phyloP scores from a whole-genome alignment of 2,113 vertebrate species.

The Puntigrus tetrazona region DNA sequence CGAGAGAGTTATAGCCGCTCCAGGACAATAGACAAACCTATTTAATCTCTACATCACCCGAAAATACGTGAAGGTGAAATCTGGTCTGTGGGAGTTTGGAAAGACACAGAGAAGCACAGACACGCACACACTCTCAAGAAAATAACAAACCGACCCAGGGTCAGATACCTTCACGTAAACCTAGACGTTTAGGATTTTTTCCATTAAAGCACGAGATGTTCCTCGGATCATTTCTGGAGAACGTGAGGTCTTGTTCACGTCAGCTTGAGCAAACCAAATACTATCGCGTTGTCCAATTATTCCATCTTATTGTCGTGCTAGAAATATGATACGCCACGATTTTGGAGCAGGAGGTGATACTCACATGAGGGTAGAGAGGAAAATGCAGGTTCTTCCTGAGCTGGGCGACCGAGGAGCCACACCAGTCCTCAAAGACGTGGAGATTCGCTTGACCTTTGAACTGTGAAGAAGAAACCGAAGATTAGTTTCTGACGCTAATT shows the following conservation, averaged over 20 bases:
- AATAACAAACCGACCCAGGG: background rate
- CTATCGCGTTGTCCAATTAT: too few species aligned
- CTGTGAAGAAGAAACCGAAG: constrained; percentile 68
- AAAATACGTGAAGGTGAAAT: background rate
- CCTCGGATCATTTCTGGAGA: background rate
- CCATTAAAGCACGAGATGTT: background rate
- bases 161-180: background rate
- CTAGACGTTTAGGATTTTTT: background rate
- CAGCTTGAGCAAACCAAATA: background rate
- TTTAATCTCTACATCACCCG: background rate
- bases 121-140: background rate
- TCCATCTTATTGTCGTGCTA: background rate
- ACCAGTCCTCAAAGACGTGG: constrained; percentile 99
- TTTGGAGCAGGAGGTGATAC: constrained; percentile 62
- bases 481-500: too few species aligned
- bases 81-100: background rate
- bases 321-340: background rate
- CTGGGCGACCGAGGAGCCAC: constrained; percentile 87
- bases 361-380: constrained; percentile 94
- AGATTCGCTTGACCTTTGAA: constrained; percentile 93
- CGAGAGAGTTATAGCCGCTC: background rate
- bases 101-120: background rate
- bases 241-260: background rate
- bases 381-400: constrained; percentile 95
- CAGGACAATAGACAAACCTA: constrained; percentile 7